Base-by-base conservation (phyloP, 2,113 vertebrate species). In the Oenanthe melanoleuca region DNA sequence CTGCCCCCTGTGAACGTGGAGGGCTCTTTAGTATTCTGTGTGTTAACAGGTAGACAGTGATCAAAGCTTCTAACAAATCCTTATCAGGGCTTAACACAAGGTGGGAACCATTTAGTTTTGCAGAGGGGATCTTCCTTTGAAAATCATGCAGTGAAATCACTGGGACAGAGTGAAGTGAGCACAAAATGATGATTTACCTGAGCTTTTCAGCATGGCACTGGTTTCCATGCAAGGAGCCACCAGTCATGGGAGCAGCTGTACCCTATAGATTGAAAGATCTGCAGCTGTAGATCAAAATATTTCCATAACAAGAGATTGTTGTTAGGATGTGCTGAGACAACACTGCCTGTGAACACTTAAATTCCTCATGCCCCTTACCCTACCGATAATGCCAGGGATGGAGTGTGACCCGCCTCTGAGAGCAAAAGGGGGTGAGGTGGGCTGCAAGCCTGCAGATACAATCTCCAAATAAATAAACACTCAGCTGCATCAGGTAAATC, bases 21-120 rank as follows among this genome's bases (percentile, higher is more conserved):
- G 80, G 91, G 92, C 83, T 94, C 63, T 88, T 90, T 87, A 94
- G 86, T 66, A 60, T 91, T 96, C 66, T 86, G 53, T 34, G 72
- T 95, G 95, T 94, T 97, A 94, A 97, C 95, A 97, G 96, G 96
- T 97, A 97, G 96, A 71, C 73, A 78, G 38, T 34, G 80, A 96
- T 87, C 75, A 96, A 94, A 97, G 89, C 67, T 70, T 88, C 50
- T 55, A 83, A 80, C 34, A 31, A 53, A 78, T 59, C 37, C 75
- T 88, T 88, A 47, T 75, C 4, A 3, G 44, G 72, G 72, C 40
- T 93, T 74, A 80, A 83, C 44, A 40, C 37, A 77, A 80, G 69
- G 45, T 57, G 70, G 75, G 75, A 88, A 52, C 75, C 9, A 67
- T 92, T 92, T 79, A 21, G 17, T 74, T 83, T 80, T 83, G 42